phyloP scores from a whole-genome alignment of 2,113 vertebrate genomes.

The Passer domesticus region DNA sequence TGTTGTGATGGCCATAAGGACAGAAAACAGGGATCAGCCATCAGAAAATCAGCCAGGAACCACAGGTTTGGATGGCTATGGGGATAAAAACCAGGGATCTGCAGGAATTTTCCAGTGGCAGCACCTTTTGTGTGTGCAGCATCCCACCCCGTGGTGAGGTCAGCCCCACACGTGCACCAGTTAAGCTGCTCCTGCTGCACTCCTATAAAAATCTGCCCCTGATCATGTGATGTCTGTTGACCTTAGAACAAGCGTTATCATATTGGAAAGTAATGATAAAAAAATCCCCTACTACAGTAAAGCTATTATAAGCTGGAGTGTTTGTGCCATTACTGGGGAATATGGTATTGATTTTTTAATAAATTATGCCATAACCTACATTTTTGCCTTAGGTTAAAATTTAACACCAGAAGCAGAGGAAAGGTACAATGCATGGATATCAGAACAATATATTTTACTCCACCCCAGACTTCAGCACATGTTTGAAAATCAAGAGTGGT shows the following conservation, averaged over 20 bases:
- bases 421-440: background rate
- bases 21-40: background rate
- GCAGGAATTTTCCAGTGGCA: rapidly evolving
- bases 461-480: background rate
- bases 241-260: slow-evolving; percentile 57
- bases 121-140: rapidly evolving
- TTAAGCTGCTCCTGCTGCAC: background rate
- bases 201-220: background rate
- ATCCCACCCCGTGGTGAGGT: rapidly evolving
- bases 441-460: background rate
- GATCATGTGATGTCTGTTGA: slow-evolving; percentile 53
- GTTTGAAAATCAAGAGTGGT: background rate
- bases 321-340: slow-evolving; percentile 62
- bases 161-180: background rate
- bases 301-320: slow-evolving; percentile 65
- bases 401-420: slow-evolving; percentile 38
- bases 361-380: slow-evolving; percentile 63
- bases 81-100: background rate
- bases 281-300: slow-evolving; percentile 37
- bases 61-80: rapidly evolving
- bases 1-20: rapidly evolving
- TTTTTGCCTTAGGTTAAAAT: slow-evolving; percentile 59
- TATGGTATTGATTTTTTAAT: slow-evolving; percentile 67
- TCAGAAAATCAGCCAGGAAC: background rate
- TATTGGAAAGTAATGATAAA: slow-evolving; percentile 65